Percentiles rank a stretch among this genome's conserved stretches.
These are phyloP conservation scores for Lepidothrix coronata DNA, from an alignment of 2,113 vertebrate genomes.

Conservation along the genomic window DNA sequence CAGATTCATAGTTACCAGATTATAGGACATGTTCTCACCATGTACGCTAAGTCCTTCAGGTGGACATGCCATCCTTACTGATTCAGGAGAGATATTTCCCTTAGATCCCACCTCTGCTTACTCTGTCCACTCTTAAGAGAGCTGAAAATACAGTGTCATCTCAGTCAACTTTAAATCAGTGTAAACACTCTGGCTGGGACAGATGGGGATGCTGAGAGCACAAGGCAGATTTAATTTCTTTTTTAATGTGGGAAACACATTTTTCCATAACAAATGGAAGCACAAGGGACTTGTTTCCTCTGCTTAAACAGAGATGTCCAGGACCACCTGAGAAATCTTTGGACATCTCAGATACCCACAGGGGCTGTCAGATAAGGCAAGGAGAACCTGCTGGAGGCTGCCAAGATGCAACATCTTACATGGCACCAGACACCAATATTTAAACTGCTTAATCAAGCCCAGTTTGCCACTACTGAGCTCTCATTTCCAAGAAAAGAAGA, in stretches of 20 bases:
- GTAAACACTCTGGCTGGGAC: background rate
- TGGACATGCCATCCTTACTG: background rate
- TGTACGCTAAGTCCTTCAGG: background rate
- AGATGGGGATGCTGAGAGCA: background rate
- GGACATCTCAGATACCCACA: background rate
- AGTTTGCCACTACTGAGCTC: background rate
- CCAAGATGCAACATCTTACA: background rate
- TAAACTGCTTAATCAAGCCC: background rate
- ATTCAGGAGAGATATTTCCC: background rate
- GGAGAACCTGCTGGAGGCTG: background rate
- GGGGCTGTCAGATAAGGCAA: background rate
- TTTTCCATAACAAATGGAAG: background rate
- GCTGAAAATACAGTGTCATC: background rate
- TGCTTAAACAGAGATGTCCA: background rate
- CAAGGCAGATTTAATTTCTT: background rate
- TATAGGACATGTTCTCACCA: background rate
- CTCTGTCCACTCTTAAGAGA: background rate
- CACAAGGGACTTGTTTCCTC: background rate
- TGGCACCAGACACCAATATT: background rate
- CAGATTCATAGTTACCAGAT: background rate
- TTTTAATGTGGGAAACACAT: rapidly evolving
- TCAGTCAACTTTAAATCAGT: background rate
- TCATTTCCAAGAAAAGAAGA: background rate
- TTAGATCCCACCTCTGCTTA: background rate
- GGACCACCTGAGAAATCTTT: background rate